Evolutionary conservation across 2,888 invertebrate species (phyloP), one percentile per base, ranked within the genome.

Genomic region (Norana najaformis): DNA sequence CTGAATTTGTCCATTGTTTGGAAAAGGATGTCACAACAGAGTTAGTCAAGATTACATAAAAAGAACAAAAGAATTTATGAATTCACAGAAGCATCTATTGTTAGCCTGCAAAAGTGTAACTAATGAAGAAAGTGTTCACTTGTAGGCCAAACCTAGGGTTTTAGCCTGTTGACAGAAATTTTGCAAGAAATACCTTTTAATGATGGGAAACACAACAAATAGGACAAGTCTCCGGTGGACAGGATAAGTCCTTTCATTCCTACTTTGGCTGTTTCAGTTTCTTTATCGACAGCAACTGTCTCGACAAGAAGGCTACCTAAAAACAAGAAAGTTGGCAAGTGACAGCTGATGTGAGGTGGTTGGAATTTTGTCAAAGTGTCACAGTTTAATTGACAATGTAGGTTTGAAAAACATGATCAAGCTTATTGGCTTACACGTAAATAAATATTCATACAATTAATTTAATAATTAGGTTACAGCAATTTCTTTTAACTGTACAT

Each of bases 231-330:
- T 95, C 97, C 97, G 92, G 97, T 95, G 91, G 96, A 96, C 94
- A 97, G 96, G 93, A 97, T 96, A 95, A 97, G 97, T 90, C 96
- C 96, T 93, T 96, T 96, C 90, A 96, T 96, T 89, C 96, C 96
- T 92, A 97, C 96, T 93, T 90, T 90, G 11, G 92, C 92, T 20
- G 91, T 89, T 35, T 91, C 91, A 8, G 83, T 82, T 37, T 91
- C 89, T 82, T 90, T 88, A 47, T 85, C 37, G 13, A 92, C 83
- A 16, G 89, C n/a, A 18, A 91, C 20, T 37, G 90, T 83, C 88
- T 90, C 41, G 23, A 90, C 47, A 37, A 89, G 37, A 35, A 91
- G 88, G 20, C 69, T 88, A n/a, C 91, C 92, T 92, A 37, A 35
- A 91, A 83, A n/a, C 69, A 69, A 47, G 47, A 47, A 23, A 47